Evolutionary conservation across 2,113 vertebrate species (phyloP).

Genomic region (Ammospiza nelsoni): DNA sequence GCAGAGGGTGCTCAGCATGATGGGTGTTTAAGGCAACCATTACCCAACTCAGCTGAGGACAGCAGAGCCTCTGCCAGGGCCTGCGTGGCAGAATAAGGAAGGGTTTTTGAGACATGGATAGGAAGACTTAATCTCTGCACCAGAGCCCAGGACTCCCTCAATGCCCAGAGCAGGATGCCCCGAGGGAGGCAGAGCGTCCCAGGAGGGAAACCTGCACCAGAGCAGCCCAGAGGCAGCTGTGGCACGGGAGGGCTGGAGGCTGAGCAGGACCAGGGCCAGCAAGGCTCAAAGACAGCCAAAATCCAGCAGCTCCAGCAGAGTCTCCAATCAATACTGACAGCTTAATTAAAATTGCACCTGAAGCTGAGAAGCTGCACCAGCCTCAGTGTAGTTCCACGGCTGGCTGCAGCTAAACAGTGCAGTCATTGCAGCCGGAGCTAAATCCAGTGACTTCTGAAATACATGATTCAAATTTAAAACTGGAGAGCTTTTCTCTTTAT

Average conservation of each 20-base stretch:
- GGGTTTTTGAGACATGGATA: not conserved
- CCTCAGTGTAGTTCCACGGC: not conserved
- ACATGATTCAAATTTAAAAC: not conserved
- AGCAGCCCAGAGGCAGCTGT: not conserved
- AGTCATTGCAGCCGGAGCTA: not conserved
- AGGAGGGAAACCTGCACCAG: fast-evolving
- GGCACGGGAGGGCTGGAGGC: not conserved
- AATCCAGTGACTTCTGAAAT: slow-evolving; percentile 17
- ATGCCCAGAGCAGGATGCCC: not conserved
- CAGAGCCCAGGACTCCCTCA: not conserved
- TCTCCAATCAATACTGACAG: not conserved
- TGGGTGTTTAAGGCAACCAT: not conserved
- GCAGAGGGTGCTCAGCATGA: not conserved
- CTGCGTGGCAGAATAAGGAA: fast-evolving
- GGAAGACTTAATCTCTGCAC: not conserved
- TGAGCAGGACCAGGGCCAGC: not conserved
- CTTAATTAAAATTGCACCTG: not conserved
- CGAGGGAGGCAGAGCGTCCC: not conserved
- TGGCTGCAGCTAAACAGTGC: not conserved
- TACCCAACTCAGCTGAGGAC: not conserved
- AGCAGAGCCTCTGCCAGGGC: not conserved
- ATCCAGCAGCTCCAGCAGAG: not conserved
- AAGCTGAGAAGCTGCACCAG: not conserved
- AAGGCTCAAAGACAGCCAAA: not conserved
- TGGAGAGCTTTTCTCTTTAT: not conserved